Evolutionary conservation across 2,888 invertebrate genomes (phyloP).

Genomic region (Phyllotreta cruciferae): DNA sequence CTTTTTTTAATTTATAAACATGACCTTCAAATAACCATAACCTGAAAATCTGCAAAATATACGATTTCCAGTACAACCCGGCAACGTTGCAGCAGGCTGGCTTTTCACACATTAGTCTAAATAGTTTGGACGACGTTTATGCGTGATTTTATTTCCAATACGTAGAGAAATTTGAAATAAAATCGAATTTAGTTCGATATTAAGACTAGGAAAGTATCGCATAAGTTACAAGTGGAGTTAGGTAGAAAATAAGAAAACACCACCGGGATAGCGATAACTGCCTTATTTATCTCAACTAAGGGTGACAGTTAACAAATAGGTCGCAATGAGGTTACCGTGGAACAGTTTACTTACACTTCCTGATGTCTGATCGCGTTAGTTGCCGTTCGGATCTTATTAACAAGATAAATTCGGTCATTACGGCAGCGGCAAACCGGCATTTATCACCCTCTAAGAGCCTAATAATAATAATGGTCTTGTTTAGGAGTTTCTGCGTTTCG

Average conservation of each 20-base stretch:
- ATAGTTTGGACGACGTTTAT: no score
- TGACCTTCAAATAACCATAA: no score
- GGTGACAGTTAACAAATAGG: constrained; percentile 58
- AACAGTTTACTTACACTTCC: constrained; percentile 57
- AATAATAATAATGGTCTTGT: constrained; percentile 35
- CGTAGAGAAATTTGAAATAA: no score
- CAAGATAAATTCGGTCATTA: constrained; percentile 55
- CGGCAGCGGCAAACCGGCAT: constrained; percentile 35
- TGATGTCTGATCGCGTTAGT: constrained; percentile 53
- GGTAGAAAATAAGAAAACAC: constrained; percentile 20
- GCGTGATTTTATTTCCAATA: no score
- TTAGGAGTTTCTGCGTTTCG: constrained; percentile 20
- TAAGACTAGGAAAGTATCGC: not conserved
- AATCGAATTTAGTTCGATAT: not conserved
- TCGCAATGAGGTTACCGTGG: constrained; percentile 53
- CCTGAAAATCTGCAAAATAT: no score
- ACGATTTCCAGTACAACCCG: no score
- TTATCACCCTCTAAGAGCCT: constrained; percentile 26
- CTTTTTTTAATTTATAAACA: no score
- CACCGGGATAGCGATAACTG: constrained; percentile 44
- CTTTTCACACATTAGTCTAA: no score
- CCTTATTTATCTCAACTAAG: constrained; percentile 55
- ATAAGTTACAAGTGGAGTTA: not conserved
- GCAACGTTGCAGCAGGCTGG: no score
- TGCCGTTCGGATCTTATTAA: constrained; percentile 56